These are phyloP conservation scores for Molorchus minor DNA, from an alignment of 2,888 invertebrate genomes.

Conservation along the genomic window DNA sequence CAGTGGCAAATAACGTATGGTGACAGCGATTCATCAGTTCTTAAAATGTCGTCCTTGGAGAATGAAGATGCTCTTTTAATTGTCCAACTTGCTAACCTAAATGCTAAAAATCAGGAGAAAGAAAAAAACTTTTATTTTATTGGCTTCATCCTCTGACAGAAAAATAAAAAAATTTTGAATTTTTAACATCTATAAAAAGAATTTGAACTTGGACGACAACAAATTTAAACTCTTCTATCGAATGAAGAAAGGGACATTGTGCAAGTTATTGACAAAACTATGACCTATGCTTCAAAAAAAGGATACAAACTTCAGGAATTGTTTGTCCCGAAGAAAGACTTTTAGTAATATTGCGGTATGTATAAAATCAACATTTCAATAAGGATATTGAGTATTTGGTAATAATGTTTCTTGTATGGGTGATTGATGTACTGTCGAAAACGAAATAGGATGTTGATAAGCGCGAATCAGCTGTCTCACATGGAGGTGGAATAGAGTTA, in stretches of 20 bases:
- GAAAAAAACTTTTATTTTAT: too few relatives aligned
- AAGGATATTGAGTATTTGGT: not conserved
- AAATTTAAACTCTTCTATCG: too few relatives aligned
- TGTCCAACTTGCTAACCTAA: constrained; percentile 1
- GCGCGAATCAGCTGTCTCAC: constrained; percentile 1
- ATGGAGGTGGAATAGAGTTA: not conserved
- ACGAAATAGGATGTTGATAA: constrained; percentile 13
- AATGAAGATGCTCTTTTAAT: constrained; percentile 6
- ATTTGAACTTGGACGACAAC: too few relatives aligned
- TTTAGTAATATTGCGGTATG: constrained; percentile 17
- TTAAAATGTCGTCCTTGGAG: constrained; percentile 1
- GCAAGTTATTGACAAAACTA: constrained; percentile 4
- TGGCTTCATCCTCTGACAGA: too few relatives aligned
- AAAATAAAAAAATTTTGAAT: constrained; percentile 4
- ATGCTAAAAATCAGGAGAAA: too few relatives aligned
- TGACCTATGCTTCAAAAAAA: constrained; percentile 14
- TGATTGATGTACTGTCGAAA: not conserved
- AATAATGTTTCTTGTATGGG: not conserved
- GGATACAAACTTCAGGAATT: constrained; percentile 7
- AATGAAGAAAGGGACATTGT: too few relatives aligned
- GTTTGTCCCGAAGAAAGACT: constrained; percentile 13
- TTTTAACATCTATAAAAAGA: not conserved
- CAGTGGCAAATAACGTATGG: too few relatives aligned
- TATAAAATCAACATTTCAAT: not conserved
- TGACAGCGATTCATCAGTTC: too few relatives aligned